Percentiles rank a stretch among this genome's conserved stretches.
Evolutionary conservation across 2,888 invertebrate genomes (phyloP).

Genomic region (Tipula helvola): DNA sequence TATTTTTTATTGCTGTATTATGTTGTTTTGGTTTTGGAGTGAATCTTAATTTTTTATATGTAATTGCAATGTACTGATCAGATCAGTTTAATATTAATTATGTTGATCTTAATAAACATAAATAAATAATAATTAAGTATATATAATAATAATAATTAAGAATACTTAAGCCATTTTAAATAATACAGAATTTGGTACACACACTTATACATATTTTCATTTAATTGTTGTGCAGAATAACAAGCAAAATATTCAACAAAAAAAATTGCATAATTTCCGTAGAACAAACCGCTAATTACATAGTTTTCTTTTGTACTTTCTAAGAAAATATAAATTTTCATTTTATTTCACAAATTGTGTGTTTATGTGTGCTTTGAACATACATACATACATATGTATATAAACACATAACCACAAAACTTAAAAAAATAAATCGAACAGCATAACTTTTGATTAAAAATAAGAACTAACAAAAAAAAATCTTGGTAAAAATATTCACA

Average conservation of each 20-base stretch:
- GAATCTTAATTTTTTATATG: no score
- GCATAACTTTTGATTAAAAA: background rate
- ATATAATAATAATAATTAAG: background rate
- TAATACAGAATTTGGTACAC: background rate
- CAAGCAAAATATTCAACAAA: background rate
- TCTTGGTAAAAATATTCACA: background rate
- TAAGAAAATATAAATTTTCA: background rate
- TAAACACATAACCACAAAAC: background rate
- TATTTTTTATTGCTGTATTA: no score
- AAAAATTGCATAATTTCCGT: background rate
- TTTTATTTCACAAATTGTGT: background rate
- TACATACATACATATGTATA: background rate
- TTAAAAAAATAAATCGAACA: background rate
- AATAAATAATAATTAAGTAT: no score
- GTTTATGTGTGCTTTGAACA: background rate
- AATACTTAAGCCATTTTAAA: background rate
- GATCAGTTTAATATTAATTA: no score
- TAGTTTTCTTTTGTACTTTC: background rate
- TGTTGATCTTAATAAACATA: no score
- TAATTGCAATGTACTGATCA: no score
- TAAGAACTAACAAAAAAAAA: background rate
- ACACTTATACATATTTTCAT: background rate
- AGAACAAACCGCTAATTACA: background rate
- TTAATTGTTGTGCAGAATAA: background rate
- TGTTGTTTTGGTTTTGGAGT: no score